Evolutionary conservation across 2,888 invertebrate genomes (phyloP).

Genomic region (Tetranychus truncatus): DNA sequence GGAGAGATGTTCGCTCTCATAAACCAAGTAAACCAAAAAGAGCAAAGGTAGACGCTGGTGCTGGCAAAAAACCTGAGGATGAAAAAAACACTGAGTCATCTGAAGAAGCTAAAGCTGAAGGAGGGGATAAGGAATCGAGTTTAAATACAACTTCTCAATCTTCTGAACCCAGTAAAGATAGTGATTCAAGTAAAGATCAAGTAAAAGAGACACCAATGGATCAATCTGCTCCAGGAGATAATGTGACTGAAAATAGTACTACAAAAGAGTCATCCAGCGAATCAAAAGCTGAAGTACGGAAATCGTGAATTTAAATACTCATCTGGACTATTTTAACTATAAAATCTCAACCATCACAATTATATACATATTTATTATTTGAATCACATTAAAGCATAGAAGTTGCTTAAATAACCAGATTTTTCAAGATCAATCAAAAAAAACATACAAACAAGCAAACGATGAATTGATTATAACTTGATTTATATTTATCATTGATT

Average conservation of each 20-base stretch:
- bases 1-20: slow-evolving; percentile 36
- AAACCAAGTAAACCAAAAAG: slow-evolving; percentile 8
- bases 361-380: not conserved
- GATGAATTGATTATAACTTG: no score
- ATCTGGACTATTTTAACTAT: not conserved
- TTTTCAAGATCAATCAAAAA: no score
- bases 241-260: not conserved
- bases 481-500: no score
- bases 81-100: not conserved
- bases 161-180: not conserved
- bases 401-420: no score
- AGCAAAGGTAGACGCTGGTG: not conserved
- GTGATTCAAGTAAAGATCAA: not conserved
- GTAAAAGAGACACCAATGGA: not conserved
- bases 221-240: not conserved
- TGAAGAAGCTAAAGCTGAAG: not conserved
- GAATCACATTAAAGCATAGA: no score
- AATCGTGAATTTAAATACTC: not conserved
- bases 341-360: not conserved
- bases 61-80: not conserved
- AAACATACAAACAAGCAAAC: no score
- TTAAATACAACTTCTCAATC: not conserved
- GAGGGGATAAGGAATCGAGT: not conserved
- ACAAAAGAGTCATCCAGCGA: not conserved
- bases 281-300: not conserved